A percentile compares a stretch with the other conserved stretches of the same genome.
Evolutionary conservation across 2,113 vertebrate genomes (phyloP).

Genomic region (Promerops cafer): DNA sequence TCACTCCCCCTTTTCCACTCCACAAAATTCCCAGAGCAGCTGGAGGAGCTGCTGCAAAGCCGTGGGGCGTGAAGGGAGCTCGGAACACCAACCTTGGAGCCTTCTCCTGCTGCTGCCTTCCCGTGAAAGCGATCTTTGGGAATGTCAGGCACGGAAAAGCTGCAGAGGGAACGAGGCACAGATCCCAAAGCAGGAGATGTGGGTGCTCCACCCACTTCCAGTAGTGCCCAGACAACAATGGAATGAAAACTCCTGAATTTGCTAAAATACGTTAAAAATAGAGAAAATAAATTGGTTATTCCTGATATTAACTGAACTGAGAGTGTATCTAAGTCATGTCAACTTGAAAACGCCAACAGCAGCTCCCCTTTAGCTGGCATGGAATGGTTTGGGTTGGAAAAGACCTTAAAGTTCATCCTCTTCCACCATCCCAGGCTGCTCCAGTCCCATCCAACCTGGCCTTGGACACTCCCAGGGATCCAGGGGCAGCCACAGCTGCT

Average conservation of each 20-base stretch:
- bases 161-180: neutral
- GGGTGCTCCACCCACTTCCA: neutral
- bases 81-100: neutral
- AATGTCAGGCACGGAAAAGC: neutral
- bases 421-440: neutral
- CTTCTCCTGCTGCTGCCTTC: neutral
- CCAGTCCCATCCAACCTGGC: neutral
- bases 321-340: neutral
- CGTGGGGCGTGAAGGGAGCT: fast-evolving
- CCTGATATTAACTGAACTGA: neutral
- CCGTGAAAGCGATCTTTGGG: fast-evolving
- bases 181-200: neutral
- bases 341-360: neutral
- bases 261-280: neutral
- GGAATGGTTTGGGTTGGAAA: neutral
- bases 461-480: neutral
- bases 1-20: neutral
- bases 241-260: neutral
- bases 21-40: neutral
- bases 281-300: neutral
- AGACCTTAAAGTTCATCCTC: neutral
- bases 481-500: neutral
- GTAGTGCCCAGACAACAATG: neutral
- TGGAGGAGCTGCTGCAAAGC: neutral
- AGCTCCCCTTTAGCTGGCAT: neutral